These are phyloP conservation scores for Argentina silus DNA, from an alignment of 2,797 vertebrate species.

Conservation along the genomic window DNA sequence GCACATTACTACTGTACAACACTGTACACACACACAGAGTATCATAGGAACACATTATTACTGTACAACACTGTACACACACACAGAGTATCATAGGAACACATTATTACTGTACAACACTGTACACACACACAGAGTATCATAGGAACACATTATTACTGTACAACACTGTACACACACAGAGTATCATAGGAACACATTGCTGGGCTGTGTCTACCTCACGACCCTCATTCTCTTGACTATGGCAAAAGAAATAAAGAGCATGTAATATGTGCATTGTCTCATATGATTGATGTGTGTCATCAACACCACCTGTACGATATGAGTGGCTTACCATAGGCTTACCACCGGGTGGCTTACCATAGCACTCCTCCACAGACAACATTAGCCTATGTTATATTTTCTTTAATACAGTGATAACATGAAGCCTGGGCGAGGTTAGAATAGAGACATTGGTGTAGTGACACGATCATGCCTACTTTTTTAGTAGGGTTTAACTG, in stretches of 20 bases:
- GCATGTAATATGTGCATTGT: constrained; percentile 57
- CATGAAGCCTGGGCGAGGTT: too few relatives aligned
- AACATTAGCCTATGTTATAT: too few relatives aligned
- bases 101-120: constrained; percentile 50
- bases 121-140: constrained; percentile 55
- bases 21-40: constrained; percentile 53
- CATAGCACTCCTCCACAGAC: background rate
- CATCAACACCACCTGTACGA: background rate
- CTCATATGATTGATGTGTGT: constrained; percentile 38
- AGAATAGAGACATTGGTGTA: background rate
- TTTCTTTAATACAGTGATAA: too few relatives aligned
- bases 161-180: constrained; percentile 54
- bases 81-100: constrained; percentile 46
- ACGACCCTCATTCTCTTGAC: constrained; percentile 59
- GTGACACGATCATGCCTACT: background rate
- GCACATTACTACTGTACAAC: constrained; percentile 50
- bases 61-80: constrained; percentile 53
- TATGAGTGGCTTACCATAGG: background rate
- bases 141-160: constrained; percentile 38
- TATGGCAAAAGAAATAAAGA: constrained; percentile 60
- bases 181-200: constrained; percentile 40
- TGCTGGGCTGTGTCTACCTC: constrained; percentile 41
- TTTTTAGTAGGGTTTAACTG: too few relatives aligned
- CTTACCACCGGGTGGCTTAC: background rate
- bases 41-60: constrained; percentile 26